A percentile compares a stretch with the other conserved stretches of the same genome.
Evolutionary conservation across 2,888 invertebrate genomes (phyloP).

Genomic region (Calliopum simillimum): DNA sequence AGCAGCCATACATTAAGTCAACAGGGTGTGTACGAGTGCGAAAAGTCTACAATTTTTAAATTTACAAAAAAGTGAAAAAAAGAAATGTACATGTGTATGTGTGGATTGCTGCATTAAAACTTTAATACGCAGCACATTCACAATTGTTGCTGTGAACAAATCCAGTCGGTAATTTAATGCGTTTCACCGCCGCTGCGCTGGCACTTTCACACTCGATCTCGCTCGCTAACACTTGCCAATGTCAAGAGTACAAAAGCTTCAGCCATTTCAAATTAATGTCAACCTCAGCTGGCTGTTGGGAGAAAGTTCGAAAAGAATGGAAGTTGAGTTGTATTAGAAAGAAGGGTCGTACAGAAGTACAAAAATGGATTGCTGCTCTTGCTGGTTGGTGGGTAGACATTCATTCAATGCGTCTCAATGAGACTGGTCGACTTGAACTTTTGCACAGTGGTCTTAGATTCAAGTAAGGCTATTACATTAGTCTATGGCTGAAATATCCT

Average conservation of each 20-base stretch:
- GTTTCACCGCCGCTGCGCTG: neutral
- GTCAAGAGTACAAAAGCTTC: constrained; percentile 31
- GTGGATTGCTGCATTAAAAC: neutral
- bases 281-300: neutral
- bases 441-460: too few species aligned
- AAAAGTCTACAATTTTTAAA: too few species aligned
- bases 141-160: constrained; percentile 19
- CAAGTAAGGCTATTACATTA: too few species aligned
- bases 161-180: neutral
- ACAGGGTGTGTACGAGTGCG: neutral
- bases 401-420: too few species aligned
- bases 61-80: too few species aligned
- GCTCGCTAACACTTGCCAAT: constrained; percentile 12
- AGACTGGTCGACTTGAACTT: too few species aligned
- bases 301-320: neutral
- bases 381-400: too few species aligned
- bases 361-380: neutral
- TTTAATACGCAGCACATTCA: constrained; percentile 19
- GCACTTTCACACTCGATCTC: neutral
- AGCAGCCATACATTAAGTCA: constrained; percentile 14
- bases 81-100: too few species aligned
- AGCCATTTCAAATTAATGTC: constrained; percentile 34
- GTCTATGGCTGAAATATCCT: too few species aligned
- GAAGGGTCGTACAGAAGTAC: neutral
- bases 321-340: neutral